Evolutionary conservation across 2,113 vertebrate species (phyloP).

Genomic region (Sorex fumeus): DNA sequence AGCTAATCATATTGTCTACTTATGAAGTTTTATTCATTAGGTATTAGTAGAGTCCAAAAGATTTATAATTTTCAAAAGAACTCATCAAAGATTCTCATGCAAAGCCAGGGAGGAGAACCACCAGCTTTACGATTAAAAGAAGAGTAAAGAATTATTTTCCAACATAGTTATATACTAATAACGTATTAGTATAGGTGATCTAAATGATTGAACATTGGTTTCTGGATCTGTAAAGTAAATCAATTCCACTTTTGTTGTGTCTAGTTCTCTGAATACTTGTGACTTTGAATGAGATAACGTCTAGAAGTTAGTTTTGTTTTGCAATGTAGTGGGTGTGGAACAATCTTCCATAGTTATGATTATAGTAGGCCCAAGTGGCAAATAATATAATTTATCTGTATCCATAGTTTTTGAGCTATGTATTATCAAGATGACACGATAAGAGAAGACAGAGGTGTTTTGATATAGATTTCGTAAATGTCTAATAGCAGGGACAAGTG

Average conservation of each 20-base stretch:
- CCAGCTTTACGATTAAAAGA: constrained; percentile 53
- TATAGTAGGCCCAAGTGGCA: constrained; percentile 5
- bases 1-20: neutral
- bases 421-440: constrained; percentile 15
- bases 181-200: neutral
- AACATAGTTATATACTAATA: constrained; percentile 41
- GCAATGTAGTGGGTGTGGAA: neutral
- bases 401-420: neutral
- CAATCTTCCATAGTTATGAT: constrained; percentile 50
- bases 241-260: constrained; percentile 13
- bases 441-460: neutral
- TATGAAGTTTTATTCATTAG: neutral
- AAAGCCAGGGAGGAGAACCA: neutral
- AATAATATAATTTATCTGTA: neutral
- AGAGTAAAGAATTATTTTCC: neutral
- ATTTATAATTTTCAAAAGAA: constrained; percentile 52
- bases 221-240: constrained; percentile 57
- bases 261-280: neutral
- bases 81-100: neutral
- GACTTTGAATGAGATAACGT: constrained; percentile 71
- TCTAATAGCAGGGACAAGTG: neutral
- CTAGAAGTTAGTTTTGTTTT: constrained; percentile 69
- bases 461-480: neutral
- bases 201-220: constrained; percentile 53
- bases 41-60: neutral